Conservation (phyloP, 1,140 invertebrate genomes). For the Drosophila sechellia region DNA sequence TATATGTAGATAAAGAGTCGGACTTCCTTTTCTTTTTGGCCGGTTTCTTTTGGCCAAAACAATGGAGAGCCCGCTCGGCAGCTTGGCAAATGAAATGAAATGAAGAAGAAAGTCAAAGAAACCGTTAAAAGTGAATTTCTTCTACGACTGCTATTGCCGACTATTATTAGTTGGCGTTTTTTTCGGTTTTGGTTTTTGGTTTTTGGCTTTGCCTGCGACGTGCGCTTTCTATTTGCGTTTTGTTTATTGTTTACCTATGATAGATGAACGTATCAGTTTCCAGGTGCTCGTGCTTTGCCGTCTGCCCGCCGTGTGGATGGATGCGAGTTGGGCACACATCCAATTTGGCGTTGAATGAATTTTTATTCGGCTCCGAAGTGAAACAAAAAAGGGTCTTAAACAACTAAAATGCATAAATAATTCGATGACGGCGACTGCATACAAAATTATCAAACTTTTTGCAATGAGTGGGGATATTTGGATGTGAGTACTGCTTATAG, state of each 20-base stretch:
- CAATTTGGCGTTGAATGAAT: conserved; percentile 66
- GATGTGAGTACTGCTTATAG: no score
- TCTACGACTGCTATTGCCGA: conserved; percentile 57
- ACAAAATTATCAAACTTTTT: conserved; percentile 47
- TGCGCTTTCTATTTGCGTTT: conserved; percentile 83
- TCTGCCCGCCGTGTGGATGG: conserved; percentile 27
- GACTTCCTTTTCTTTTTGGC: conserved; percentile 25
- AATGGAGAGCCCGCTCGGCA: conserved; percentile 36
- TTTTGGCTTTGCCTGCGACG: conserved; percentile 63
- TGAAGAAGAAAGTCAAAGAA: conserved; percentile 78
- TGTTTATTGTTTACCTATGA: conserved; percentile 82
- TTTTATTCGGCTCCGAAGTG: conserved; percentile 59
- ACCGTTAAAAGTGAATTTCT: conserved; percentile 75
- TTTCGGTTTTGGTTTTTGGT: conserved; percentile 28
- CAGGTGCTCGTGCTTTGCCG: conserved; percentile 36
- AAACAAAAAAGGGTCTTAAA: conserved; percentile 45
- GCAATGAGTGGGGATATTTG: no score
- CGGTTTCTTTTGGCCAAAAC: conserved; percentile 59
- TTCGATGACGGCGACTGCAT: conserved; percentile 50
- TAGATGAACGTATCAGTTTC: conserved; percentile 70
- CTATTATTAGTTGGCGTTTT: conserved; percentile 72
- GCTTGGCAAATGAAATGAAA: conserved; percentile 72
- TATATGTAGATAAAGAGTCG: conserved; percentile 29
- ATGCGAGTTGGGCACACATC: conserved; percentile 41
- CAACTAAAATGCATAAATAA: conserved; percentile 68